These are phyloP conservation scores for Acanthosepion lycidas DNA, from an alignment of 2,888 invertebrate species.

Conservation along the genomic window DNA sequence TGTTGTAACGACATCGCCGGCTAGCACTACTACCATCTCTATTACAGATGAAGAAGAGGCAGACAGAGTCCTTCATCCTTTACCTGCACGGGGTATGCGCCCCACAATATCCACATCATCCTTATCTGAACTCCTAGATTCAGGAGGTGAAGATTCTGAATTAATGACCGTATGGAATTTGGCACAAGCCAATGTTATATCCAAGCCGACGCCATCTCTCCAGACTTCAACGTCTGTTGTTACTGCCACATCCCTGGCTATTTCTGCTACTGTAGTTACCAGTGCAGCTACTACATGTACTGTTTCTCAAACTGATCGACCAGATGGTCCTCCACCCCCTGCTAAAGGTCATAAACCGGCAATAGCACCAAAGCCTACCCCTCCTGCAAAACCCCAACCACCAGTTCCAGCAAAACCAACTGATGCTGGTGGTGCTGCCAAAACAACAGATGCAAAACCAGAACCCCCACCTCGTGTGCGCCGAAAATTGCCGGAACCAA, in stretches of 20 bases:
- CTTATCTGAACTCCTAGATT: slow-evolving; percentile 34
- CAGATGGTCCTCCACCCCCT: background rate
- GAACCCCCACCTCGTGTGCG: slow-evolving; percentile 60
- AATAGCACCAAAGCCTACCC: slow-evolving; percentile 35
- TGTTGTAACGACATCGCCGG: slow-evolving; percentile 40
- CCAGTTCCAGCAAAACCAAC: background rate
- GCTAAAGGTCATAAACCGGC: background rate
- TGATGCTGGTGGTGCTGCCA: slow-evolving; percentile 50
- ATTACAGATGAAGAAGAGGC: slow-evolving; percentile 34
- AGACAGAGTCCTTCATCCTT: slow-evolving; percentile 33
- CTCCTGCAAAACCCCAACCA: background rate
- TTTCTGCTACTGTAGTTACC: slow-evolving; percentile 39
- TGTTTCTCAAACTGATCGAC: slow-evolving; percentile 5
- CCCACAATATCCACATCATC: slow-evolving; percentile 47
- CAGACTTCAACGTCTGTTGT: slow-evolving; percentile 44
- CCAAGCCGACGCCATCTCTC: slow-evolving; percentile 21
- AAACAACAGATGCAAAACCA: slow-evolving; percentile 54
- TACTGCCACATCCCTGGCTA: slow-evolving; percentile 39
- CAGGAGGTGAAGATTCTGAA: slow-evolving; percentile 39
- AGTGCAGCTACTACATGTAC: background rate
- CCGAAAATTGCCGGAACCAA: slow-evolving; percentile 67
- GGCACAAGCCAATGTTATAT: slow-evolving; percentile 24
- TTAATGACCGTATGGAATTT: slow-evolving; percentile 46
- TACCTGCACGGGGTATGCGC: slow-evolving; percentile 37
- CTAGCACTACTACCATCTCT: background rate